A percentile compares a stretch with the other conserved stretches of the same genome.
These are phyloP conservation scores for Siderastrea siderea DNA, from an alignment of 92 coral and sea anemone species.

Conservation along the genomic window DNA sequence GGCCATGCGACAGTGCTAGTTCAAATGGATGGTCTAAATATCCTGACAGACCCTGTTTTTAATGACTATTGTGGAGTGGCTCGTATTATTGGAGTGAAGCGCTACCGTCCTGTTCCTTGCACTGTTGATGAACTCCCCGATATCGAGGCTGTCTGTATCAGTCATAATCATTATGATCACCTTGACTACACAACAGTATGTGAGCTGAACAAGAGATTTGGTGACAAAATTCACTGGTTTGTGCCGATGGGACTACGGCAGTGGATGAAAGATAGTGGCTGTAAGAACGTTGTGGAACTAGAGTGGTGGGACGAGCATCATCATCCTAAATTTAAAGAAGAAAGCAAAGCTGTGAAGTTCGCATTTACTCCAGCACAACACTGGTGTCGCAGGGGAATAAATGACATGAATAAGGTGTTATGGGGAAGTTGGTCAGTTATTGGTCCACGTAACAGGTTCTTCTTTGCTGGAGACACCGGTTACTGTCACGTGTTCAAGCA, in stretches of 20 bases:
- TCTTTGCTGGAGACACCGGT: conserved; percentile 96
- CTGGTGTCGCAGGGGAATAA: conserved; percentile 89
- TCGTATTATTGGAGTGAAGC: conserved; percentile 62
- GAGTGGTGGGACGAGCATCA: conserved; percentile 89
- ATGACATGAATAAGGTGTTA: conserved; percentile 82
- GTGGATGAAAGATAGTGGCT: conserved; percentile 90
- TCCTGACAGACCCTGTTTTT: conserved; percentile 93
- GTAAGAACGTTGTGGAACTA: conserved; percentile 84
- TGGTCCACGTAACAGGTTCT: conserved; percentile 88
- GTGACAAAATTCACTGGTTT: conserved; percentile 77
- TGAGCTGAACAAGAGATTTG: conserved; percentile 75
- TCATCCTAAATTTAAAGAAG: conserved; percentile 50
- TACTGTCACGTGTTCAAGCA: conserved; percentile 86
- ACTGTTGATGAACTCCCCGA: conserved; percentile 80
- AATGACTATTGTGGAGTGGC: conserved; percentile 81
- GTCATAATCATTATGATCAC: conserved; percentile 96
- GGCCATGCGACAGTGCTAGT: conserved; percentile 97
- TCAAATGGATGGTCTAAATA: conserved; percentile 92
- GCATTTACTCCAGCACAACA: conserved; percentile 95
- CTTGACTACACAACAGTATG: conserved; percentile 80
- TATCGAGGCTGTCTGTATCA: conserved; percentile 94
- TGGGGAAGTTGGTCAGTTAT: conserved; percentile 98
- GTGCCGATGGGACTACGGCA: conserved; percentile 87
- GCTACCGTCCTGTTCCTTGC: conserved; percentile 91
- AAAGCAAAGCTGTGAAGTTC: conserved; percentile 65